phyloP scores from a whole-genome alignment of 2,797 vertebrate species.

The Squalus acanthias region DNA sequence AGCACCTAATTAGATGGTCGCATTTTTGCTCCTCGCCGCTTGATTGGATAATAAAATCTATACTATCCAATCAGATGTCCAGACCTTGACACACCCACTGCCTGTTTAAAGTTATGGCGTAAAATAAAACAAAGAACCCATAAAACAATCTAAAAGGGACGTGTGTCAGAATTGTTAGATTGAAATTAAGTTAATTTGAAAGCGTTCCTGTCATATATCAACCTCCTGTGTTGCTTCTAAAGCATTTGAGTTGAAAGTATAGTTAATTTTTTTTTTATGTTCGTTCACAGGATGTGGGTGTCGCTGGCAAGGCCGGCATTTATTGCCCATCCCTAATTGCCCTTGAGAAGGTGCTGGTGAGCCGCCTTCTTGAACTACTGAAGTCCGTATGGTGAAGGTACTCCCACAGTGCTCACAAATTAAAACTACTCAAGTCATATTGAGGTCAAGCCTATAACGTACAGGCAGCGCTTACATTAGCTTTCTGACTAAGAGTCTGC shows the following conservation, averaged over 20 bases:
- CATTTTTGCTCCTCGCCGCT: not conserved
- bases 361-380: too few species aligned
- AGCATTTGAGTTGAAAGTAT: not conserved
- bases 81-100: not conserved
- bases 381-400: too few species aligned
- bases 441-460: not conserved
- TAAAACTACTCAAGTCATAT: not conserved
- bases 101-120: not conserved
- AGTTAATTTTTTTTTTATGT: not conserved
- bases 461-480: not conserved
- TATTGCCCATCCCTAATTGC: too few species aligned
- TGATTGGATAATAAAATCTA: not conserved
- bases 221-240: not conserved
- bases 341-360: too few species aligned
- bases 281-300: too few species aligned
- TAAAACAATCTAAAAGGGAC: not conserved
- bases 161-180: not conserved
- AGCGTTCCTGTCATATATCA: not conserved
- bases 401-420: not conserved
- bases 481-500: not conserved
- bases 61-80: not conserved
- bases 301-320: too few species aligned
- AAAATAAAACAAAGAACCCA: not conserved
- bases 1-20: not conserved
- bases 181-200: constrained; percentile 17